Evolutionary conservation across 2,113 vertebrate genomes (phyloP).

Genomic region (Alethe castanea): DNA sequence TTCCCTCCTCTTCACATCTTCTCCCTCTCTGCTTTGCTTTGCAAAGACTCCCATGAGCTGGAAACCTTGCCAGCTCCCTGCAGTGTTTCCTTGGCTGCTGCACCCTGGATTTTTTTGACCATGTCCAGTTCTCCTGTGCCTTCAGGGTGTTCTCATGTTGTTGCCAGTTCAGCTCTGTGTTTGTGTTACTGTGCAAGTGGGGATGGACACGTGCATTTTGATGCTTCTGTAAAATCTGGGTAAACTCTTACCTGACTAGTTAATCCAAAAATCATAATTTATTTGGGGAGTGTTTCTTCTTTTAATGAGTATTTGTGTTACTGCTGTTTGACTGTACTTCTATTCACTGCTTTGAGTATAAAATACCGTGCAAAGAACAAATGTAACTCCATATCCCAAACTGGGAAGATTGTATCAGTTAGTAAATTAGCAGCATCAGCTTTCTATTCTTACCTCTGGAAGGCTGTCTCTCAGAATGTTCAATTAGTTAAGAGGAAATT

Average conservation of each 20-base stretch:
- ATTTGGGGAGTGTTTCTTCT: background rate
- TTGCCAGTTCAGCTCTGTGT: background rate
- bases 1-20: background rate
- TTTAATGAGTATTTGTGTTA: background rate
- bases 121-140: background rate
- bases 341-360: background rate
- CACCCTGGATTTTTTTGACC: background rate
- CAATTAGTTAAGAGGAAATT: background rate
- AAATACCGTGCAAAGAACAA: background rate
- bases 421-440: background rate
- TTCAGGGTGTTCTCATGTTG: background rate
- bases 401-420: constrained; percentile 7
- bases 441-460: background rate
- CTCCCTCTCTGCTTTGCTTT: background rate
- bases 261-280: background rate
- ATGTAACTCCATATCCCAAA: background rate
- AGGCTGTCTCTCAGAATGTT: background rate
- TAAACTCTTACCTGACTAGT: background rate
- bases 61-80: background rate
- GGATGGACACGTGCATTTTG: background rate
- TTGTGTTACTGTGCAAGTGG: background rate
- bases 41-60: background rate
- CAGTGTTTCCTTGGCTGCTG: background rate
- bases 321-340: background rate
- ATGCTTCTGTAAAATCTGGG: background rate